Evolutionary conservation across 2,797 vertebrate genomes (phyloP), one percentile per base, ranked within the genome.

Genomic region (Meriones psammophilus): DNA sequence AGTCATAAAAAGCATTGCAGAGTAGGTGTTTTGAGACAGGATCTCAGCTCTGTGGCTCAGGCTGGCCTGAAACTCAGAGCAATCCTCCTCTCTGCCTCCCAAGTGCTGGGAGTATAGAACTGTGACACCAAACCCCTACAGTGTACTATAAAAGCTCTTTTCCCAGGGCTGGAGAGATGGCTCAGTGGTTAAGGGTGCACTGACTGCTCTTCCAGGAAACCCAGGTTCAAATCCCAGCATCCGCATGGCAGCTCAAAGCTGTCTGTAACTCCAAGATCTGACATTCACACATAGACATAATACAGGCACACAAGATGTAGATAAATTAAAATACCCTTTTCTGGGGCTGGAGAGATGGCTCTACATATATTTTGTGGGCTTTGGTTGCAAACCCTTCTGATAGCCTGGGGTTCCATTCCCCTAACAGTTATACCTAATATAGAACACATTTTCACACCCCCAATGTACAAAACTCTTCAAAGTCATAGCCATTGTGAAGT

Each of bases 391-490:
- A n/a, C 69, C 81, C 36, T 86, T 92, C 74, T 84, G 62, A 79
- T 68, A 88, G 54, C 80, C 92, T 77, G 20, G 73, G 30, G 22
- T 56, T 80, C 74, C 81, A 24, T 81, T 80, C 77, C 46, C 13
- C 42, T 76, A 46, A 54, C 79, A 76, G 33, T 74, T 69, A 28
- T 71, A 88, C 50, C 80, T 68, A 64, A 77, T 24, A 0, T 86
- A 14, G 56, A 20, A 62, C 80, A 71, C 4, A 68, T 60, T 87
- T 94, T 95, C 91, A 97, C 13, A 88, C 92, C 83, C 83, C 33
- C 73, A 15, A 60, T 80, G 18, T 54, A 78, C 5, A 88, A 50
- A 96, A 95, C 28, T 85, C 20, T 79, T 95, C 64, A 50, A 42
- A 83, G 91, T 83, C 33, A 24, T 39, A 85, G 58, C 73, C 54